Evolutionary conservation across 2,113 vertebrate genomes (phyloP).

Genomic region (Sisor rabdophorus): DNA sequence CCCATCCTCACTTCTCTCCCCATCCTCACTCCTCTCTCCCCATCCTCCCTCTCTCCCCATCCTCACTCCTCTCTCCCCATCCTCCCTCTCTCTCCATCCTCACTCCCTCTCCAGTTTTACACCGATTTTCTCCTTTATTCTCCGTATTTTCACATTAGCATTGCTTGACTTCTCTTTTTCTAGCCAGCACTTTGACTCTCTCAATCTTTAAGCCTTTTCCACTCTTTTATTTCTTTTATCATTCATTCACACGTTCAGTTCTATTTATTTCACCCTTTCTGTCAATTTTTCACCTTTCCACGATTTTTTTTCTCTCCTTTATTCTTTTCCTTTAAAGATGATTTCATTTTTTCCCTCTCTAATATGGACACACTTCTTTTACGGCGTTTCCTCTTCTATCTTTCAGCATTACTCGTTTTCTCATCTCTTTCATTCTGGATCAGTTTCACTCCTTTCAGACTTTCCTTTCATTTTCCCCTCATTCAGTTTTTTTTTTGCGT

Average conservation of each 20-base stretch:
- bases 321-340: not conserved
- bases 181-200: not conserved
- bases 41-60: not conserved
- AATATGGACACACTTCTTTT: not conserved
- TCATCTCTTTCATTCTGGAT: not conserved
- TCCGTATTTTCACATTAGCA: not conserved
- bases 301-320: not conserved
- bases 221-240: not conserved
- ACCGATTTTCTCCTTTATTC: not conserved
- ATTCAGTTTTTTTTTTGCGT: not conserved
- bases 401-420: not conserved
- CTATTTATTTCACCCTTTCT: not conserved
- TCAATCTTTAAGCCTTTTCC: not conserved
- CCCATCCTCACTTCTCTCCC: too few species aligned
- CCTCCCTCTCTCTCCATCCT: not conserved
- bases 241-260: constrained; percentile 2
- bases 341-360: not conserved
- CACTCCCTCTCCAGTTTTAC: not conserved
- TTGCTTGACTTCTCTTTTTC: not conserved
- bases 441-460: not conserved
- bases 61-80: too few species aligned
- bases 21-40: not conserved
- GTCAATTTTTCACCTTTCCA: not conserved
- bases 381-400: not conserved
- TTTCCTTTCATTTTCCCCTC: not conserved